Conservation (phyloP, 2,888 invertebrate genomes). For the Xestia rhomboidea region DNA sequence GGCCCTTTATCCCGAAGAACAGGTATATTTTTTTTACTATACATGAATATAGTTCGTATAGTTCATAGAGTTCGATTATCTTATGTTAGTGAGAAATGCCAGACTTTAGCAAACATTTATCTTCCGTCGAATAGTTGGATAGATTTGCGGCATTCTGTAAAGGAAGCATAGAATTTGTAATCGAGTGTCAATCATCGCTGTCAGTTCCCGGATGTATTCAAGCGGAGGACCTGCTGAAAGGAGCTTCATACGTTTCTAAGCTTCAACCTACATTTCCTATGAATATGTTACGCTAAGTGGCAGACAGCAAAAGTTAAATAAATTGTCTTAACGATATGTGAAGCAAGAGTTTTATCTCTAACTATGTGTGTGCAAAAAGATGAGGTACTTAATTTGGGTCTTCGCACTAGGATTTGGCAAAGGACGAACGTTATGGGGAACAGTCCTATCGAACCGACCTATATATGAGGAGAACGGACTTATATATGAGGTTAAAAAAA, state of each 20-base stretch:
- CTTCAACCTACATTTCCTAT: slow-evolving; percentile 13
- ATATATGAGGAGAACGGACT: too few relatives aligned
- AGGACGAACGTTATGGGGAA: background rate
- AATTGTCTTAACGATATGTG: background rate
- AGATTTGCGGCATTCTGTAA: background rate
- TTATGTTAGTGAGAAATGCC: slow-evolving; percentile 3
- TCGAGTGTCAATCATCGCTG: slow-evolving; percentile 45
- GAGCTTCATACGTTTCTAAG: background rate
- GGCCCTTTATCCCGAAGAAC: slow-evolving; percentile 92
- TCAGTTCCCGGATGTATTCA: slow-evolving; percentile 26
- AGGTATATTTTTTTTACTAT: slow-evolving; percentile 81
- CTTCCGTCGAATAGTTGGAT: slow-evolving; percentile 31
- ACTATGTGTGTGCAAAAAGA: background rate
- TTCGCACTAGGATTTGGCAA: background rate
- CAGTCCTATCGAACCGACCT: accelerated
- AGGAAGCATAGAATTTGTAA: slow-evolving; percentile 18
- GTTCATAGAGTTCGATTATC: background rate
- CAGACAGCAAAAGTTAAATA: background rate
- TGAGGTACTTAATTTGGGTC: background rate
- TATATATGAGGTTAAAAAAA: background rate
- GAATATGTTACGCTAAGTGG: background rate
- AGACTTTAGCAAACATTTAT: slow-evolving; percentile 25
- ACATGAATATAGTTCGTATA: too few relatives aligned
- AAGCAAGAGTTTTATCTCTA: background rate
- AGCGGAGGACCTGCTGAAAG: slow-evolving; percentile 11